These are phyloP conservation scores for Cetoscarus ocellatus DNA, from an alignment of 2,797 vertebrate species.

Conservation along the genomic window DNA sequence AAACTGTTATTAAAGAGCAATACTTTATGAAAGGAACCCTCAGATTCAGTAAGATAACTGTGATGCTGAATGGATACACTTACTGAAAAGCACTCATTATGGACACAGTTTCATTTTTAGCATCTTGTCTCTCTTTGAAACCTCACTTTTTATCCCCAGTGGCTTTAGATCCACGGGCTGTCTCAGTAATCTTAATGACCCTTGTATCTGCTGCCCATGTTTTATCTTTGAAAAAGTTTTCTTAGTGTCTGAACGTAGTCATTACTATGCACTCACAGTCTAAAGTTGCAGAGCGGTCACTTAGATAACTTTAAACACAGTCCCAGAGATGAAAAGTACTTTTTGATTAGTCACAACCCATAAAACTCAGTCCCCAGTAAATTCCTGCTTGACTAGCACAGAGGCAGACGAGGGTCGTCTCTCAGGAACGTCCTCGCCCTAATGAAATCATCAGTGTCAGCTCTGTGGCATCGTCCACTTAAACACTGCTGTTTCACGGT, in stretches of 20 bases:
- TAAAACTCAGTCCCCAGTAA: conserved; percentile 41
- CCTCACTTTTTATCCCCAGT: background rate
- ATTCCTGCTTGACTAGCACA: conserved; percentile 30
- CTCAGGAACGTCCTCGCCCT: conserved; percentile 49
- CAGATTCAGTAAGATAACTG: background rate
- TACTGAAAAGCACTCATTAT: no score
- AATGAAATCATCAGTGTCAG: conserved; percentile 60
- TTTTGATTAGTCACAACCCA: conserved; percentile 41
- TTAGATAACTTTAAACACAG: conserved; percentile 8
- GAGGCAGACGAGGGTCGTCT: conserved; percentile 28
- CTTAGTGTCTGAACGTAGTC: background rate
- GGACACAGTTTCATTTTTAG: background rate
- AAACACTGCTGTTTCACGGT: conserved; percentile 63
- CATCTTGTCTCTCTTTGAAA: conserved; percentile 1
- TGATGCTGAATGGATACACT: background rate
- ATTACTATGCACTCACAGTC: background rate
- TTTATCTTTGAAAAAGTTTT: conserved; percentile 4
- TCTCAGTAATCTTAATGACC: background rate
- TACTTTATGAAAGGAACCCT: background rate
- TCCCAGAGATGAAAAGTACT: conserved; percentile 10
- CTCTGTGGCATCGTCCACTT: conserved; percentile 50
- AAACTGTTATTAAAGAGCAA: background rate
- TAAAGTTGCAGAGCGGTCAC: conserved; percentile 6
- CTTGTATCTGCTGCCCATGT: background rate
- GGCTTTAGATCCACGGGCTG: background rate